Evolutionary conservation across 2,113 vertebrate species (phyloP), one percentile per base, ranked within the genome.

Genomic region (Miniopterus natalensis): DNA sequence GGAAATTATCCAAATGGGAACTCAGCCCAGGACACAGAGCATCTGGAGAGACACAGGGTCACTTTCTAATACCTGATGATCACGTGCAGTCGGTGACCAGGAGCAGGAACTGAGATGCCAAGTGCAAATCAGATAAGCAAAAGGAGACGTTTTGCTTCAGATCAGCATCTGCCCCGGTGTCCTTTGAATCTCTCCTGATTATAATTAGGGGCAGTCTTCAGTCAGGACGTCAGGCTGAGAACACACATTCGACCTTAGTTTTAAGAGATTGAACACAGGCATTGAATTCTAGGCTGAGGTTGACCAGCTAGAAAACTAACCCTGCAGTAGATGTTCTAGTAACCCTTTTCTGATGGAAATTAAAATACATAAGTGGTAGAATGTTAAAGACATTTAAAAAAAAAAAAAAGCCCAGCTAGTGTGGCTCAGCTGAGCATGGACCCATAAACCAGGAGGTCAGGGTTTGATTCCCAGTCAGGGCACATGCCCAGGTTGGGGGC

Each of bases 301-400:
- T 12, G 25, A 25, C 18, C 40, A 65, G 29, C 27, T 66, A 31
- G 51, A 75, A 23, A n/a, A 29, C 42, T 4, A 18, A 3, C 17
- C 17, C 8, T 2, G 2, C 0, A 12, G 18, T 51, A 66, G 21
- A 40, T 20, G 53, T 53, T 13, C 55, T 61, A 13, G 1, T 53
- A 25, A 29, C 31, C 10, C 40, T 7, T 75, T 51, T 40, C 1
- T 5, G 31, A 42, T 85, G 51, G 80, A 31, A 75, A 80, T 55
- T 49, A 57, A 93, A 80, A 29, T 21, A 36, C 20, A 14, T 14
- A 65, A 77, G 36, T 51, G 70, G 12, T 55, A 57, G 31, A 63
- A 21, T 45, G 8, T 17, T 65, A 63, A n/a, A 36, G 36, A 36
- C 36, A 36, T 36, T 36, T 2, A 36, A 36, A 36, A 36, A 36